Evolutionary conservation across 2,113 vertebrate genomes (phyloP).

Genomic region (Aspidoscelis tigris): DNA sequence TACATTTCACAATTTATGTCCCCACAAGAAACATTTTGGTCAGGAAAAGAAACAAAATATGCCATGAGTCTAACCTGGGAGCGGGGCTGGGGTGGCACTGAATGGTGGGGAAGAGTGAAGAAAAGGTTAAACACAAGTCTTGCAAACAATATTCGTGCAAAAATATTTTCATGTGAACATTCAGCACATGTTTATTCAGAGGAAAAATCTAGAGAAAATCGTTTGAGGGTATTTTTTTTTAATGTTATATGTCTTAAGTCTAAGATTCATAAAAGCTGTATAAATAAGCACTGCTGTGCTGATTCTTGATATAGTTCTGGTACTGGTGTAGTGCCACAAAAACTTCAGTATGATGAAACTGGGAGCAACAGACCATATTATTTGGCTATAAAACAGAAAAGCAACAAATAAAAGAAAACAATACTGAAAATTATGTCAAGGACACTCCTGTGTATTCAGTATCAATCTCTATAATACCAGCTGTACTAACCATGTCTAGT

Average conservation of each 20-base stretch:
- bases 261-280: background rate
- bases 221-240: background rate
- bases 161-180: background rate
- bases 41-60: no score
- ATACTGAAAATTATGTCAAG: slow-evolving; percentile 26
- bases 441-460: background rate
- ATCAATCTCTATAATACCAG: slow-evolving; percentile 12
- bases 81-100: no score
- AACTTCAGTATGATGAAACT: background rate
- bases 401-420: background rate
- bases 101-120: no score
- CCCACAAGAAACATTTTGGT: no score
- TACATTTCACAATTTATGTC: background rate
- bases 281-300: background rate
- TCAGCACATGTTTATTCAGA: background rate
- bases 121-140: background rate
- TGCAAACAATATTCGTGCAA: background rate
- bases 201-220: background rate
- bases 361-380: background rate
- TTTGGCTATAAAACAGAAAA: slow-evolving; percentile 15
- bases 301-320: background rate
- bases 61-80: no score
- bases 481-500: fast-evolving
- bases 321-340: background rate
- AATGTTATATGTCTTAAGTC: background rate